Evolutionary conservation across 2,797 vertebrate genomes (phyloP), one percentile per base, ranked within the genome.

Genomic region (Philypnodon macrostomus): DNA sequence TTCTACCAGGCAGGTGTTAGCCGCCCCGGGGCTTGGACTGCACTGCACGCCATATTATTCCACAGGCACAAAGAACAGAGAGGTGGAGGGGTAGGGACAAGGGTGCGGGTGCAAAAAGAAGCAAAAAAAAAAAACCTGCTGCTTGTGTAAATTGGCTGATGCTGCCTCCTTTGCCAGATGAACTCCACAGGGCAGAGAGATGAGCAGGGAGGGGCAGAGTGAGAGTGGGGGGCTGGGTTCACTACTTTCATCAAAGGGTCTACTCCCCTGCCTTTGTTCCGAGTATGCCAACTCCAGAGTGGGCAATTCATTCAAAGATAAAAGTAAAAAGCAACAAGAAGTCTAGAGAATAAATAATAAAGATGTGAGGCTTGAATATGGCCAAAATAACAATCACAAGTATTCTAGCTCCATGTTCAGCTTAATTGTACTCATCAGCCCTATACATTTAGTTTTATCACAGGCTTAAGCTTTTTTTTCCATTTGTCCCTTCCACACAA

Each of bases 111-210:
- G 73, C 6, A 67, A 59, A 60, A 46, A 53, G 47, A 66, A 54
- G 50, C 16, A 11, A 50, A 50, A 38, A 67, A 27, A 68, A 70
- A 64, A 72, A 62, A 67, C 60, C 51, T 62, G 49, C 70, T 66
- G 79, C 75, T 69, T 75, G 77, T 79, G 74, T 75, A 85, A 88
- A 85, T 83, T 83, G 80, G 80, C 73, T 76, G 85, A 75, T 72
- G 80, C 81, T 77, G 68, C 73, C 77, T 80, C 72, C 68, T 82
- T 80, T 82, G 77, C 77, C 80, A 79, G 82, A 87, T 87, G 83
- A 88, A 81, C 86, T 88, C 86, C 75, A 81, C 77, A 82, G 88
- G 85, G 85, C 80, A 79, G 67, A n/a, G 56, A 68, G 73, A 54
- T 51, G 63, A 54, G 44, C 67, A 69, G 75, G 65, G 71, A 69